Evolutionary conservation across 2,113 vertebrate species (phyloP), one percentile per base, ranked within the genome.

Genomic region (Bombycilla garrulus): DNA sequence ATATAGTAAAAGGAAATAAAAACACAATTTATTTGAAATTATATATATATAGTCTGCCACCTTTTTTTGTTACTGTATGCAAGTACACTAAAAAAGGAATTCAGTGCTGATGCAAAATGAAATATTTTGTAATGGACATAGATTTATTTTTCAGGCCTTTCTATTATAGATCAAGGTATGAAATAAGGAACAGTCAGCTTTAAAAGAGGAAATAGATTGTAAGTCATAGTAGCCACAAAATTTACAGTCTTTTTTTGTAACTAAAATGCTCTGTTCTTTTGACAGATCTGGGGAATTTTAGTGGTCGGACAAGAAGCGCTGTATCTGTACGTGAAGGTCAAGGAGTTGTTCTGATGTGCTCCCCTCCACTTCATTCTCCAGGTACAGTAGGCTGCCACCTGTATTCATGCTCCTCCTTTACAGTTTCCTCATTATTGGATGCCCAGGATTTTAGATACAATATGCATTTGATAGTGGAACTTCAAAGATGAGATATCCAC

Each of bases 271-370:
- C 31, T 97, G 12, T 96, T 98, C 47, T 97, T 57, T 98, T 97
- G 69, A 96, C 96, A 99, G 99, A 99, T 98, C 98, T 99, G 80
- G 98, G 98, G 29, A 98, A 98, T 88, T 99, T 99, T 95, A 99
- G 98, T 2, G 97, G 97, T 51, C 98, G 98, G 89, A 97, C 98
- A 42, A 98, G 99, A 98, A 99, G 98, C 24, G 99, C 98, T 5
- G 99, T 99, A 11, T 99, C 99, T 6, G 99, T 99, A 85, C 98
- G 99, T 72, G 99, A 99, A 98, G 99, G 99, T 92, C 99, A 99
- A 97, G 99, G 99, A 16, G 99, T 99, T 60, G 99, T 99, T 48
- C 98, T 99, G 74, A 99, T 99, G 98, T 99, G 99, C 72, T 98
- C 98, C 11, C 99, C 99, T 51, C 99, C 99, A 10, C 97, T 98